Evolutionary conservation across 1,140 invertebrate genomes (phyloP).

Genomic region (Andricus grossulariae): DNA sequence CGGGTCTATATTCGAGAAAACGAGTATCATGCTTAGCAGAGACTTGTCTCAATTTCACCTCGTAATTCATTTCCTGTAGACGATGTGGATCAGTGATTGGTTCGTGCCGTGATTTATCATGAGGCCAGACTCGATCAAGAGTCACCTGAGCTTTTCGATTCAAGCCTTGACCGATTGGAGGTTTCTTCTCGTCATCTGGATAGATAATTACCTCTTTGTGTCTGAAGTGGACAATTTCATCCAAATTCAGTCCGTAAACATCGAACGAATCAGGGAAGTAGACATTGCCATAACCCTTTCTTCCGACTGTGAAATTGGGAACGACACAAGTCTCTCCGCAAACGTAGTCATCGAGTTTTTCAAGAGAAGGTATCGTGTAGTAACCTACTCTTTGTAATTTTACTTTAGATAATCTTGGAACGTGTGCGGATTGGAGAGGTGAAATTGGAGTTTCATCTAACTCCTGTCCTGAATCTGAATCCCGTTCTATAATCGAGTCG

Average conservation of each 20-base stretch:
- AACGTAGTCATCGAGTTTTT: constrained; percentile 78
- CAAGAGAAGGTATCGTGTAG: constrained; percentile 83
- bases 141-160: constrained; percentile 96
- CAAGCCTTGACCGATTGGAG: constrained; percentile 87
- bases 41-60: constrained; percentile 88
- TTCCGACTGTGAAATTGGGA: constrained; percentile 92
- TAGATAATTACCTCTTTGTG: constrained; percentile 87
- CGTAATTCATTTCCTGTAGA: constrained; percentile 89
- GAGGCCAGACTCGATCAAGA: constrained; percentile 95
- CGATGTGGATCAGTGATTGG: constrained; percentile 89
- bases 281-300: constrained; percentile 94
- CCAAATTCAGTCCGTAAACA: constrained; percentile 91
- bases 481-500: constrained; percentile 34
- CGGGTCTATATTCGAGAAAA: constrained; percentile 96
- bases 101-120: constrained; percentile 88
- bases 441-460: constrained; percentile 56
- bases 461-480: constrained; percentile 61
- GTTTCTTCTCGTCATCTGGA: constrained; percentile 82
- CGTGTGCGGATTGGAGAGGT: constrained; percentile 50
- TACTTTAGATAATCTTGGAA: constrained; percentile 79
- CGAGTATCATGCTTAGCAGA: constrained; percentile 91
- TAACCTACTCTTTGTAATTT: constrained; percentile 84
- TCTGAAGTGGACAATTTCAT: constrained; percentile 88
- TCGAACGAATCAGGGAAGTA: constrained; percentile 92
- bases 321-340: constrained; percentile 87